These are phyloP conservation scores for Tauraco hartlaubi DNA, from an alignment of 2,797 vertebrate genomes.

Conservation along the genomic window DNA sequence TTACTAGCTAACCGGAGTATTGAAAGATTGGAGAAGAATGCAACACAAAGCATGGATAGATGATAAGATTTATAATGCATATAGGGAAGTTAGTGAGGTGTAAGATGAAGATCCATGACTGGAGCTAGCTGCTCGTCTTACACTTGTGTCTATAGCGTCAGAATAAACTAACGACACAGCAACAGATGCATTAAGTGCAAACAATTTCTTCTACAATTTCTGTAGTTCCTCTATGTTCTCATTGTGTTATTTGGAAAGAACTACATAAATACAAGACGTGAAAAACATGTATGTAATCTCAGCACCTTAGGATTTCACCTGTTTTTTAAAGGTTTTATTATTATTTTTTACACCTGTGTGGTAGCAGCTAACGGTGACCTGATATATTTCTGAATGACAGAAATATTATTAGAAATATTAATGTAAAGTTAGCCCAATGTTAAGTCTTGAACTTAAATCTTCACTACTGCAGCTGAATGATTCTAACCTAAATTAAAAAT, in stretches of 20 bases:
- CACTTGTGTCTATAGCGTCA: neutral
- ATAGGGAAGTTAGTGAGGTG: neutral
- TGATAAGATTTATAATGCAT: neutral
- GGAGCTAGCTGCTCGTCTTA: neutral
- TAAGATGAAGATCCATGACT: neutral
- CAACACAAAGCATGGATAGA: neutral
- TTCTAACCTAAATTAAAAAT: constrained; percentile 6
- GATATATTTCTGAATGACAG: neutral
- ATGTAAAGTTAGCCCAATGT: neutral
- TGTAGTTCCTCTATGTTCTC: neutral
- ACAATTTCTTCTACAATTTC: neutral
- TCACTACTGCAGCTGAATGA: neutral
- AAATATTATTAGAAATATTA: constrained; percentile 13
- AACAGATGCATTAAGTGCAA: neutral
- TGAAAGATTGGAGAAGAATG: neutral
- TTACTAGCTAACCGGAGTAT: neutral
- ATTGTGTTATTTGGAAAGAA: neutral
- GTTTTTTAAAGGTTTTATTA: neutral
- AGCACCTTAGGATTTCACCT: neutral
- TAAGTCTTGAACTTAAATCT: constrained; percentile 15
- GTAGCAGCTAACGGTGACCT: neutral
- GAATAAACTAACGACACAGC: neutral
- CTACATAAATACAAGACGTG: neutral
- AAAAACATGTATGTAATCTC: neutral
- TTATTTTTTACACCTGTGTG: neutral